Evolutionary conservation across 1,140 invertebrate genomes (phyloP).

Genomic region (Apis laboriosa): DNA sequence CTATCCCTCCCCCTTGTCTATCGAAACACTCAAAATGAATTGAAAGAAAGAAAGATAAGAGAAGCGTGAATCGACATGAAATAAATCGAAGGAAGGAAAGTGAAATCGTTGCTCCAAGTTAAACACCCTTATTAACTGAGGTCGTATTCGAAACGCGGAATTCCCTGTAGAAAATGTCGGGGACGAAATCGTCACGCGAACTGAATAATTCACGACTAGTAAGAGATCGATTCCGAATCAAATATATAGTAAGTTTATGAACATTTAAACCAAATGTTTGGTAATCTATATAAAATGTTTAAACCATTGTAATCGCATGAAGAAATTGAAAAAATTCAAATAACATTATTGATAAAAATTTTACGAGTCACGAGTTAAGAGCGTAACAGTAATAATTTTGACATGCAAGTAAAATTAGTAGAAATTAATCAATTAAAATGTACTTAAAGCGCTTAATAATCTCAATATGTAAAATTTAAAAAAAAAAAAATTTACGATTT

Average conservation of each 20-base stretch:
- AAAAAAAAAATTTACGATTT: no score
- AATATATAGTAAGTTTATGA: not conserved
- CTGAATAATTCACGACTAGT: slow-evolving; percentile 12
- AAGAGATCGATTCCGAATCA: slow-evolving; percentile 1
- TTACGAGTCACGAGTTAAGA: no score
- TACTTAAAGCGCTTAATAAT: no score
- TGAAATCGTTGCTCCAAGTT: not conserved
- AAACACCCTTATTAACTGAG: not conserved
- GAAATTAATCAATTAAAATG: no score
- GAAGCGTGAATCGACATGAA: not conserved
- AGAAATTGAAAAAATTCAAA: no score
- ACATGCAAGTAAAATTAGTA: no score
- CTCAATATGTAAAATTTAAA: no score
- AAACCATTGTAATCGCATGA: no score
- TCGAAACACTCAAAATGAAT: not conserved
- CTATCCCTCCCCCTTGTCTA: not conserved
- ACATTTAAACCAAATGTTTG: not conserved
- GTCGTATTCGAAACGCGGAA: not conserved
- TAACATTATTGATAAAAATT: no score
- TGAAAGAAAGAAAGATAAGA: no score
- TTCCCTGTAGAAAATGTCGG: not conserved
- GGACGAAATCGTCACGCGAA: slow-evolving; percentile 11
- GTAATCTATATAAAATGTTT: not conserved
- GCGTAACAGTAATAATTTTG: no score
- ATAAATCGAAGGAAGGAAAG: not conserved